Evolutionary conservation across 2,888 invertebrate species (phyloP).

Genomic region (Hermodice carunculata): DNA sequence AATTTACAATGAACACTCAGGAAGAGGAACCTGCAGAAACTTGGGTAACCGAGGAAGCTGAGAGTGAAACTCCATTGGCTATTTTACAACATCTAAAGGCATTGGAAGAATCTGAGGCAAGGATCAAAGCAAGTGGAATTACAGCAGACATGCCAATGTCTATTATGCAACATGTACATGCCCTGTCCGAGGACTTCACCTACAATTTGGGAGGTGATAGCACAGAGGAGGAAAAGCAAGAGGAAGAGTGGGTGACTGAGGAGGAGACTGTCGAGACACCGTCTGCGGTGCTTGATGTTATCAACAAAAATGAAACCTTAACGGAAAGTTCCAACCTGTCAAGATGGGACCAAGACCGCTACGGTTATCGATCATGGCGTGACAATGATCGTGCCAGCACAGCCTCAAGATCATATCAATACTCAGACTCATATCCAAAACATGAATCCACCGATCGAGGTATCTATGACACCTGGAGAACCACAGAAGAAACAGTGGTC

Average conservation of each 20-base stretch:
- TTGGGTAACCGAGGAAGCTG: neutral
- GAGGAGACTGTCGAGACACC: slow-evolving; percentile 27
- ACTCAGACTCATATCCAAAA: too few relatives aligned
- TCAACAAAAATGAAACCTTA: neutral
- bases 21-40: neutral
- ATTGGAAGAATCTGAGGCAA: too few relatives aligned
- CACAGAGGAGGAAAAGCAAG: slow-evolving; percentile 19
- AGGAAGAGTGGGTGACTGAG: slow-evolving; percentile 36
- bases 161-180: too few relatives aligned
- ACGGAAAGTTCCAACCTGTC: neutral
- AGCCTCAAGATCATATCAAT: too few relatives aligned
- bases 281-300: slow-evolving; percentile 12
- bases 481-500: neutral
- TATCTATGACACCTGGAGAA: neutral
- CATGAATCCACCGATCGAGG: neutral
- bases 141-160: too few relatives aligned
- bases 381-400: too few relatives aligned
- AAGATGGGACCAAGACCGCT: neutral
- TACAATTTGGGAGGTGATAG: too few relatives aligned
- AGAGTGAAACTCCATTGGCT: slow-evolving; percentile 17
- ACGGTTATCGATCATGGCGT: too few relatives aligned
- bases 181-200: too few relatives aligned
- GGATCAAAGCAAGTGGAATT: too few relatives aligned
- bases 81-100: too few relatives aligned
- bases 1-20: neutral